A percentile compares a stretch with the other conserved stretches of the same genome.
These are phyloP conservation scores for Orthochromis indermauri DNA, from an alignment of 2,113 vertebrate species.

Conservation along the genomic window DNA sequence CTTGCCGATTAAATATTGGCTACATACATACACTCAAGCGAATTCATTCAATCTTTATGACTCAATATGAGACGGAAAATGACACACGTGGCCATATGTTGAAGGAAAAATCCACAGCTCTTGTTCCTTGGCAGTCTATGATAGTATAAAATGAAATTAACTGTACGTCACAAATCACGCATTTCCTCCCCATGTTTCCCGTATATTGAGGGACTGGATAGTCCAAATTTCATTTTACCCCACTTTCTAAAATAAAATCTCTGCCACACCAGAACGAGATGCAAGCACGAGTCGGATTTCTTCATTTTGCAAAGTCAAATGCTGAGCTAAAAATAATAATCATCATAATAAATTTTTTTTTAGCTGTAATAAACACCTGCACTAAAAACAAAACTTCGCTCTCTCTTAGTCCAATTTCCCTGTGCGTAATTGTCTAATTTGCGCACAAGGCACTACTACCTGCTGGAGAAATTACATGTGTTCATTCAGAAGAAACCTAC, in stretches of 20 bases:
- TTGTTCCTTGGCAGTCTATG: neutral
- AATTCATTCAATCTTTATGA: conserved; percentile 3
- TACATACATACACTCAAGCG: neutral
- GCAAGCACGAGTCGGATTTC: neutral
- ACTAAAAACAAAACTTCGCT: neutral
- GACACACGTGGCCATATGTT: neutral
- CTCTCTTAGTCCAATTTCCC: neutral
- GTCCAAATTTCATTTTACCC: neutral
- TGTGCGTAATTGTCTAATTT: conserved; percentile 10
- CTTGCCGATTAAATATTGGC: conserved; percentile 1
- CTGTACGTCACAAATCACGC: neutral
- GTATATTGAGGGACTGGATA: neutral
- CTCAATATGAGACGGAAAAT: neutral
- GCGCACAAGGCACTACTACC: neutral
- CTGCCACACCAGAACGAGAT: neutral
- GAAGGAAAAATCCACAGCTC: neutral
- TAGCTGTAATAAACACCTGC: neutral
- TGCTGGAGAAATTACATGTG: neutral
- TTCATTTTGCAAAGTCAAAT: neutral
- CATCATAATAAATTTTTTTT: neutral
- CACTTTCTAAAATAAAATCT: neutral
- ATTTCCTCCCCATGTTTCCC: neutral
- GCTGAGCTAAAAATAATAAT: neutral
- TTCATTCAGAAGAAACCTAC: conserved; percentile 70
- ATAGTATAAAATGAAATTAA: neutral